These are phyloP conservation scores for Mesoligia furuncula DNA, from an alignment of 2,888 invertebrate genomes.

Conservation along the genomic window DNA sequence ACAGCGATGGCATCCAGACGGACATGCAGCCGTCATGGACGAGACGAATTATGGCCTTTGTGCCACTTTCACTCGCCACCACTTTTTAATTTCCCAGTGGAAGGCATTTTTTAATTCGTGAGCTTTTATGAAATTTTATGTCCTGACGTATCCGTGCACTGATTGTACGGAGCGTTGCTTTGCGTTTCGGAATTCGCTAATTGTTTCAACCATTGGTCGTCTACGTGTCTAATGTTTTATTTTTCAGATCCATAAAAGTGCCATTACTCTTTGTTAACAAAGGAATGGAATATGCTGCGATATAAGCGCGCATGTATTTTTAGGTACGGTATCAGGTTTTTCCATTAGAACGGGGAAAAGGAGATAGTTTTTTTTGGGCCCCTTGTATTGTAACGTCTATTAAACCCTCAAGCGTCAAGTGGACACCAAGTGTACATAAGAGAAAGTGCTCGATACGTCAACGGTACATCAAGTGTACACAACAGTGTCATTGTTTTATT, in stretches of 20 bases:
- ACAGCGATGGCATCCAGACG: conserved; percentile 75
- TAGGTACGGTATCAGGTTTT: conserved; percentile 62
- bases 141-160: conserved; percentile 76
- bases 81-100: conserved; percentile 86
- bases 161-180: conserved; percentile 76
- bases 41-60: conserved; percentile 88
- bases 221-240: conserved; percentile 64
- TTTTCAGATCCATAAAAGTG: conserved; percentile 60
- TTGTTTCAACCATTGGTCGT: conserved; percentile 74
- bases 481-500: no score
- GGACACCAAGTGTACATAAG: no score
- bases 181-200: conserved; percentile 76
- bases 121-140: conserved; percentile 87
- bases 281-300: conserved; percentile 54
- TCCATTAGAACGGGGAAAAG: conserved; percentile 51
- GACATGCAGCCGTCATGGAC: conserved; percentile 79
- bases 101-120: conserved; percentile 86
- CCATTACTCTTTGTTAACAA: conserved; percentile 65
- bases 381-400: no score
- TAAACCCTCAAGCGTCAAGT: no score
- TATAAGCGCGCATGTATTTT: conserved; percentile 55
- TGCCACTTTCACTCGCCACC: conserved; percentile 85
- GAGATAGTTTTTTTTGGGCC: no score
- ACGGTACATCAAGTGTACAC: no score
- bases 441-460: no score